Evolutionary conservation across 2,888 invertebrate species (phyloP).

Genomic region (Euplagia quadripunctaria): DNA sequence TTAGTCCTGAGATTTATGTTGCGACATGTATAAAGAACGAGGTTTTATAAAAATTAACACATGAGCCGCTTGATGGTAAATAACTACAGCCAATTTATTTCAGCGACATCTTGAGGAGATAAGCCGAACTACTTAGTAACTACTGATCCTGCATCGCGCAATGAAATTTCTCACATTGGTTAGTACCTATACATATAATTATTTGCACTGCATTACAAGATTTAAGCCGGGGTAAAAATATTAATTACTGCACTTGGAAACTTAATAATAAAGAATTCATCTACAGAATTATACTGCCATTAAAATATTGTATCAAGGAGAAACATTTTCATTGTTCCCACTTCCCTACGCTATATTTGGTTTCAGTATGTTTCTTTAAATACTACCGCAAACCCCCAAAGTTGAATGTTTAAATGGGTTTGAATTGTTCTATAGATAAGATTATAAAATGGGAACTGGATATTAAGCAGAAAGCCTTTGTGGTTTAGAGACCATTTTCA

Average conservation of each 20-base stretch:
- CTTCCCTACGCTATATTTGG: neutral
- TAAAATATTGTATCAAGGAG: neutral
- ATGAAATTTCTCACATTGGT: neutral
- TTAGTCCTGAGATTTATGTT: neutral
- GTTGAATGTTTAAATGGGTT: slow-evolving; percentile 11
- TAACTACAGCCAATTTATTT: neutral
- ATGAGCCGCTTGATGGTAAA: neutral
- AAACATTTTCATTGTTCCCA: neutral
- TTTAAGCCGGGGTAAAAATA: too few relatives aligned
- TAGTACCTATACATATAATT: neutral
- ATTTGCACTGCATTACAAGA: neutral
- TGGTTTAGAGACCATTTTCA: slow-evolving; percentile 1
- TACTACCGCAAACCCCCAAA: neutral
- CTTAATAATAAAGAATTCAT: neutral
- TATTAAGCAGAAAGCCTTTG: slow-evolving; percentile 1
- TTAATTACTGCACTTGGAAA: neutral
- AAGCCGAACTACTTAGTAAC: neutral
- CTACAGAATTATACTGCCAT: neutral
- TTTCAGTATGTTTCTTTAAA: neutral
- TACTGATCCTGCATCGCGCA: neutral
- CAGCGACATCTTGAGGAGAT: neutral
- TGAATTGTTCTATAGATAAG: slow-evolving; percentile 13
- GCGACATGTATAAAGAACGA: neutral
- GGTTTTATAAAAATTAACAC: neutral
- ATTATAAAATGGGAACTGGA: neutral